Evolutionary conservation across 2,888 invertebrate genomes (phyloP).

Genomic region (Eristalis tenax): DNA sequence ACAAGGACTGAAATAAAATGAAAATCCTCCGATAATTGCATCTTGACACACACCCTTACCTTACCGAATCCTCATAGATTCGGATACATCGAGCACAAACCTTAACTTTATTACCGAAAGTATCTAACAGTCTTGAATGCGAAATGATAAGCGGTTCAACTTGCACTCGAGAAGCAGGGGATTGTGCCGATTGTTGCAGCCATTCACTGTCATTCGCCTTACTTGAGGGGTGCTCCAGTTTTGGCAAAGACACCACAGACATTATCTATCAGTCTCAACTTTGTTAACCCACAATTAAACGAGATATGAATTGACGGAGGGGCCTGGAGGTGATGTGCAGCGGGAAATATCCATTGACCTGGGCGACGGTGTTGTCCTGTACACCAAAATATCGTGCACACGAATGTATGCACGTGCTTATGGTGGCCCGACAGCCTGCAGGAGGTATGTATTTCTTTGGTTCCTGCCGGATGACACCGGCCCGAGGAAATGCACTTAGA

Average conservation of each 20-base stretch:
- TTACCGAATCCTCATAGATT: neutral
- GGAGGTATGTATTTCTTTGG: slow-evolving; percentile 44
- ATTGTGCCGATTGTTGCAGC: slow-evolving; percentile 26
- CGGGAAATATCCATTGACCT: slow-evolving; percentile 1
- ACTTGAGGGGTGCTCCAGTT: slow-evolving; percentile 18
- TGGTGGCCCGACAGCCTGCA: neutral
- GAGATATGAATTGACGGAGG: slow-evolving; percentile 60
- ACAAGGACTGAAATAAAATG: slow-evolving; percentile 40
- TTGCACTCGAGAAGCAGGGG: slow-evolving; percentile 20
- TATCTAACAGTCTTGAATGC: slow-evolving; percentile 6
- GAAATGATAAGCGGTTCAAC: slow-evolving; percentile 56
- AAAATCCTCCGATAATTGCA: slow-evolving; percentile 59
- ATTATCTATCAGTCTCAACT: slow-evolving; percentile 63
- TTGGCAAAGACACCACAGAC: slow-evolving; percentile 59
- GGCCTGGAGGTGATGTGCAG: slow-evolving; percentile 17
- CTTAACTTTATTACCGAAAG: slow-evolving; percentile 61
- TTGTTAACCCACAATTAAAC: slow-evolving; percentile 56
- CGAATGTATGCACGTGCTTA: neutral
- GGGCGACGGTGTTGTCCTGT: neutral
- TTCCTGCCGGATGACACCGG: slow-evolving; percentile 40
- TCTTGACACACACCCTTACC: slow-evolving; percentile 10
- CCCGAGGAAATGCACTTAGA: slow-evolving; percentile 45
- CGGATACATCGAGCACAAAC: slow-evolving; percentile 32
- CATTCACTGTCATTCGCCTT: slow-evolving; percentile 2
- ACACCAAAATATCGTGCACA: neutral